These are phyloP conservation scores for Cheilosia impressa DNA, from an alignment of 2,888 invertebrate genomes.

Conservation along the genomic window DNA sequence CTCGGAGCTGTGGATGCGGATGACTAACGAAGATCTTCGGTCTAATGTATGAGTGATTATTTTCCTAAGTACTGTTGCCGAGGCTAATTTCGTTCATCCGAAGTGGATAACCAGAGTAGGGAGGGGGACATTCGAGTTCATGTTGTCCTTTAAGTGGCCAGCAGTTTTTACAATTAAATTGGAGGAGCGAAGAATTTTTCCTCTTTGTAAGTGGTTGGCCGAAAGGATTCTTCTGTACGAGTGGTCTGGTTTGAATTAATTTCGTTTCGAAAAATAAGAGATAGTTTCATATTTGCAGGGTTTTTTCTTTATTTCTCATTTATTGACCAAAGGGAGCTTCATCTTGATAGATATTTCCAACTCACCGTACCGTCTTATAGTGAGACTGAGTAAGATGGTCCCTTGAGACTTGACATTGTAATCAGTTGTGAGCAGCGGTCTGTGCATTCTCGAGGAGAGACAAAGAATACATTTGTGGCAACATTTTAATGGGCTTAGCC, in stretches of 20 bases:
- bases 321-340: too few relatives aligned
- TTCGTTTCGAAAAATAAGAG: not conserved
- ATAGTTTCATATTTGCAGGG: not conserved
- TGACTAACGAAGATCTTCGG: slow-evolving; percentile 12
- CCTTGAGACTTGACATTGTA: too few relatives aligned
- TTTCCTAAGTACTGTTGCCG: slow-evolving; percentile 33
- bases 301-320: too few relatives aligned
- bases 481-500: too few relatives aligned
- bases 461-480: too few relatives aligned
- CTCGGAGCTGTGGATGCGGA: not conserved
- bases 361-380: too few relatives aligned
- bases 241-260: slow-evolving; percentile 8
- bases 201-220: slow-evolving; percentile 1
- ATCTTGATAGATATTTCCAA: too few relatives aligned
- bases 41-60: slow-evolving; percentile 63
- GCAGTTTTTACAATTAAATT: slow-evolving; percentile 38
- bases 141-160: slow-evolving; percentile 37
- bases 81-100: slow-evolving; percentile 38
- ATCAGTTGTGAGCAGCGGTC: too few relatives aligned
- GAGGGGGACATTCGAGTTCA: not conserved
- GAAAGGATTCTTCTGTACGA: slow-evolving; percentile 14
- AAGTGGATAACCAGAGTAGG: not conserved
- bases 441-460: too few relatives aligned
- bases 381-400: too few relatives aligned
- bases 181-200: not conserved